These are phyloP conservation scores for Andrena bucephala DNA, from an alignment of 2,888 invertebrate species.

Conservation along the genomic window DNA sequence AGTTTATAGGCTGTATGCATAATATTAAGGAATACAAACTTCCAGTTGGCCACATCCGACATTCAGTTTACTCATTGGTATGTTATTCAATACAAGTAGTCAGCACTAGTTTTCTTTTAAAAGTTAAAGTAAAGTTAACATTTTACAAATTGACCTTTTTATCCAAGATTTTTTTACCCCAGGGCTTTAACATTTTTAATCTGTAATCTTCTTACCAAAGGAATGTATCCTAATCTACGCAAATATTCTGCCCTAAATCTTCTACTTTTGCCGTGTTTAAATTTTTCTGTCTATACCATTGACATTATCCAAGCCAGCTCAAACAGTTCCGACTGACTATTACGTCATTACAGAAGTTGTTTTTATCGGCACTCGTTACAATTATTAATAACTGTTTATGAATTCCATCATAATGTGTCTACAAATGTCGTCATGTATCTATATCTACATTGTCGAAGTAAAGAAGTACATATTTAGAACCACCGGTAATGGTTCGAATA, in stretches of 20 bases:
- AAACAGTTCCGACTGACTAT: not conserved
- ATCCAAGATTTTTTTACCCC: not conserved
- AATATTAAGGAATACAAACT: not conserved
- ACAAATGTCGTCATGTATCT: not conserved
- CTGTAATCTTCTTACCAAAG: not conserved
- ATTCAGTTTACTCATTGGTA: not conserved
- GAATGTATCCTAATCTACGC: not conserved
- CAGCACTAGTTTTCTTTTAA: not conserved
- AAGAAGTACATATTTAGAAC: too few species aligned
- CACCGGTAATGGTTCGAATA: too few species aligned
- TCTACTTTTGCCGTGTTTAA: not conserved
- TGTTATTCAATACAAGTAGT: not conserved
- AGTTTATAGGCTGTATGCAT: not conserved
- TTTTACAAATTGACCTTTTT: not conserved
- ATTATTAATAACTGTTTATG: constrained; percentile 10
- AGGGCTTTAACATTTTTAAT: not conserved
- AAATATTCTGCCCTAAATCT: not conserved
- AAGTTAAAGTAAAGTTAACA: not conserved
- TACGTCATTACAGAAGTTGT: not conserved
- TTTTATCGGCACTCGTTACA: not conserved
- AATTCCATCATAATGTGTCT: not conserved
- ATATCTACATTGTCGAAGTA: not conserved
- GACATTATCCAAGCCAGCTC: not conserved
- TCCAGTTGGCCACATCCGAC: not conserved
- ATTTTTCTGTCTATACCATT: not conserved